Base-by-base conservation (phyloP, 2,888 invertebrate genomes). In the Amiota mariae region DNA sequence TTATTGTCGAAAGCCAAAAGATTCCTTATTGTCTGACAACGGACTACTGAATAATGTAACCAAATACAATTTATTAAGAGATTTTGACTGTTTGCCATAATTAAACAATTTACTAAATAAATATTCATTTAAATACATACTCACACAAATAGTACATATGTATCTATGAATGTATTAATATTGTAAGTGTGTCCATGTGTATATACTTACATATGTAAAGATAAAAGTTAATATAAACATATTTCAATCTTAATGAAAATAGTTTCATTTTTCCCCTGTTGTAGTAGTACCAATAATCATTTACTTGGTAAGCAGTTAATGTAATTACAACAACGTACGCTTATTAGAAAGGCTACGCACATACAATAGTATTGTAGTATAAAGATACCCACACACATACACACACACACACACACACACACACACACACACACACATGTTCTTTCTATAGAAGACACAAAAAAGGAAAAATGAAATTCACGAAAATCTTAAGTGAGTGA, bases 191-290 rank as follows among this genome's bases (percentile, higher is more conserved):
- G 54, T 54, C 4, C 54, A 1, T 64, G 15, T 36, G 46, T 66
- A 66, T 3, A 47, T 71, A 57, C 46, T 46, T 13, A 57, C 46
- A 56, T 13, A 61, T 64, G 48, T 67, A 18, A 18, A 9, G 57
- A 56, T 48, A 70, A 59, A 64, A 72, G 67, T 75, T 77, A 74
- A 73, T 36, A 36, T 74, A 79, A 74, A 80, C 79, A 79, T 84
- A 83, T 80, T 82, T 87, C 81, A 82, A 81, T 85, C 85, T 85
- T 86, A 85, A 82, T 85, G 86, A 87, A 86, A 85, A 82, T 83
- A 77, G 86, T 81, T 87, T 79, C 79, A 78, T 76, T 79, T 81
- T 78, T 75, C 73, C 71, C 59, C 57, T 76, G 76, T 36, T 36
- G 36, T 36, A 36, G 36, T 36, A 6, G 36, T 77, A 82, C 78